Evolutionary conservation across 2,113 vertebrate species (phyloP).

Genomic region (Falcunculus frontatus): DNA sequence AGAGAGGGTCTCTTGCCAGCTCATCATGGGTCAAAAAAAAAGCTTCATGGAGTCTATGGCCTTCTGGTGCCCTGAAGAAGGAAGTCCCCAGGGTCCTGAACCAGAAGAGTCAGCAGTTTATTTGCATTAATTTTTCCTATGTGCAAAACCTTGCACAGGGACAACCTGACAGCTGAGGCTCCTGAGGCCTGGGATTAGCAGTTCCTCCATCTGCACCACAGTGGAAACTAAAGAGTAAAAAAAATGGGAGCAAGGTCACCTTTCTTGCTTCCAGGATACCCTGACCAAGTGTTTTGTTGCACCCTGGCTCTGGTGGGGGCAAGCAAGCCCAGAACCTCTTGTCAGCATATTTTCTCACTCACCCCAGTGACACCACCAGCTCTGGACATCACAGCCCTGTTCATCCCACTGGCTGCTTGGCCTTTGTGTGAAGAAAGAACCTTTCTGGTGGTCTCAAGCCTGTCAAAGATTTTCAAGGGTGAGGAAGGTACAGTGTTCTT

Average conservation of each 20-base stretch:
- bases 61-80: neutral
- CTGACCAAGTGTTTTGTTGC: neutral
- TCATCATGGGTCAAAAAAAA: neutral
- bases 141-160: neutral
- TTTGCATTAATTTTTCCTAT: neutral
- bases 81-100: neutral
- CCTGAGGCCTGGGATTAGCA: neutral
- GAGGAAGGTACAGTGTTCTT: neutral
- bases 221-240: neutral
- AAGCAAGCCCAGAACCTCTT: neutral
- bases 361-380: neutral
- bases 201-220: neutral
- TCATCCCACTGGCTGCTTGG: neutral
- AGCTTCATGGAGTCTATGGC: neutral
- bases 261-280: neutral
- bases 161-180: neutral
- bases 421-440: neutral
- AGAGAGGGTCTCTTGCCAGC: neutral
- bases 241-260: rapidly evolving
- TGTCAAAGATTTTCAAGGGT: neutral
- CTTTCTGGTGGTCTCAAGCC: neutral
- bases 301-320: rapidly evolving
- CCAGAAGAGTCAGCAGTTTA: neutral
- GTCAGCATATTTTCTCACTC: neutral
- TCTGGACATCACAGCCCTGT: neutral